phyloP scores from a whole-genome alignment of 2,113 vertebrate species.

The Saccopteryx leptura region DNA sequence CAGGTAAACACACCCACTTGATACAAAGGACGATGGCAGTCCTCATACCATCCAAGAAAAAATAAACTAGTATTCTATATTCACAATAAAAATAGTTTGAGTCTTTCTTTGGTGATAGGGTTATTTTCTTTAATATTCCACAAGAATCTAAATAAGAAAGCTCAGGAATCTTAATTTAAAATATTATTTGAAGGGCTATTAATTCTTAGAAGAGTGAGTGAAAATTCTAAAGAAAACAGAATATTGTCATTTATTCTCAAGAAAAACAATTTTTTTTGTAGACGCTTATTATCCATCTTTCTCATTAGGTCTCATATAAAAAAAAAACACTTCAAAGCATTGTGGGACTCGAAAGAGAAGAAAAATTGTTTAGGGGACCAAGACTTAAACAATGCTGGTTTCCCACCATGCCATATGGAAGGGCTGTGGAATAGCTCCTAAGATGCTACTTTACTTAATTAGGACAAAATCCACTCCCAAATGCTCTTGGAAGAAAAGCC shows the following conservation, averaged over 20 bases:
- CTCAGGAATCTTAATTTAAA: background rate
- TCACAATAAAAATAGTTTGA: background rate
- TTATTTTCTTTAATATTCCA: slow-evolving; percentile 52
- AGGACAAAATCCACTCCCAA: slow-evolving; percentile 11
- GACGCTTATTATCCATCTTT: background rate
- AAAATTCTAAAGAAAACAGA: slow-evolving; percentile 47
- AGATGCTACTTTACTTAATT: slow-evolving; percentile 25
- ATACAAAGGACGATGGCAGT: background rate
- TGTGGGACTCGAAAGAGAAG: slow-evolving; percentile 24
- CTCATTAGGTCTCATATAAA: background rate
- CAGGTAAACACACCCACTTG: background rate
- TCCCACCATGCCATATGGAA: background rate
- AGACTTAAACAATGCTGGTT: background rate
- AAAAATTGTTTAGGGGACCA: background rate
- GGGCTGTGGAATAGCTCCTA: background rate
- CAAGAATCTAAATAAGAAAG: background rate
- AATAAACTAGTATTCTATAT: background rate
- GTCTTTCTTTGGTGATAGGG: background rate
- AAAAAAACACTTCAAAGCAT: background rate
- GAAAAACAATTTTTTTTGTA: slow-evolving; percentile 8
- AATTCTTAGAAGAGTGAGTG: slow-evolving; percentile 10
- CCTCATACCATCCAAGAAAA: background rate
- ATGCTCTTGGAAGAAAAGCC: background rate
- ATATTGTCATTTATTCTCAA: slow-evolving; percentile 6
- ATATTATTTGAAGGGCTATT: background rate